Conservation (phyloP, 2,113 vertebrate genomes). For the Gnathonemus longibarbis region DNA sequence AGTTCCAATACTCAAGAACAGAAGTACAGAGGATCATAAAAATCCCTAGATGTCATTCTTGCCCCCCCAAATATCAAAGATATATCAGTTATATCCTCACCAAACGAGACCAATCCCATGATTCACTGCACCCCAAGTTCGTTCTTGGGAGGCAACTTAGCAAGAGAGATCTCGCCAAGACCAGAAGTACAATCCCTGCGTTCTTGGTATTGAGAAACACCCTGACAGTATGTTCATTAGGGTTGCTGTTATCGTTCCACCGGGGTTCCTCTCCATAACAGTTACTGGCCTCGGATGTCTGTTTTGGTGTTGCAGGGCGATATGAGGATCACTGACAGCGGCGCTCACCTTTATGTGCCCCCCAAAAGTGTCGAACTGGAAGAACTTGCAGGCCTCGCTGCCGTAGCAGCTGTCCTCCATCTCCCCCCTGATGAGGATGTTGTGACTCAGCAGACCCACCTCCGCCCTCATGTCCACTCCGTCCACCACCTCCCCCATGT, state of each 20-base stretch:
- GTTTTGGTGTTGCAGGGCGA: neutral
- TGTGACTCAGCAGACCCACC: slow-evolving; percentile 82
- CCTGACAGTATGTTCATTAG: neutral
- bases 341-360: slow-evolving; percentile 85
- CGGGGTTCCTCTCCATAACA: neutral
- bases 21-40: neutral
- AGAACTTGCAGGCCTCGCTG: slow-evolving; percentile 81
- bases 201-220: neutral
- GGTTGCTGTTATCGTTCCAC: neutral
- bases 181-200: neutral
- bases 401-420: slow-evolving; percentile 75
- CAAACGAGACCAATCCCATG: neutral
- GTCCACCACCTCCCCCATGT: slow-evolving; percentile 75
- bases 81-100: neutral
- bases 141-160: neutral
- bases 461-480: slow-evolving; percentile 91
- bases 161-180: neutral
- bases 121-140: neutral
- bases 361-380: slow-evolving; percentile 89
- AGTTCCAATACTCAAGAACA: neutral
- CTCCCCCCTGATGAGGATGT: slow-evolving; percentile 75
- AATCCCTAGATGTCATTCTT: neutral
- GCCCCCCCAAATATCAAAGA: neutral
- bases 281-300: neutral
- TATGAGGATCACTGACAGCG: neutral